Conservation (phyloP, 2,113 vertebrate genomes). For the Nanorana parkeri region DNA sequence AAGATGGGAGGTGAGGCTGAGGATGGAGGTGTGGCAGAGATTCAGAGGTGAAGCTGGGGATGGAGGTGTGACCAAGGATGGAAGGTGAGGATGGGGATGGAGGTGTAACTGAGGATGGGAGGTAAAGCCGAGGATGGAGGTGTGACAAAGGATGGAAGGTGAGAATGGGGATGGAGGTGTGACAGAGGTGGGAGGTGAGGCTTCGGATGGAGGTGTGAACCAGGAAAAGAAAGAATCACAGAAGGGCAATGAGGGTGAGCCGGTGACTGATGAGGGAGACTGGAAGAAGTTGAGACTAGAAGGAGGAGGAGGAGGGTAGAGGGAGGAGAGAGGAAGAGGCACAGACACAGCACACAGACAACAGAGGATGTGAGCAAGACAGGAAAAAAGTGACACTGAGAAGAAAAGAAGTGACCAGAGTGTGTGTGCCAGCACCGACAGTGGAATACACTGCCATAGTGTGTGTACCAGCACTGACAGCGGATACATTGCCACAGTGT, state of each 20-base stretch:
- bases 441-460: neutral
- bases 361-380: conserved; percentile 22
- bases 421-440: neutral
- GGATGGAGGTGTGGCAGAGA: neutral
- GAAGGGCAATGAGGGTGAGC: conserved; percentile 7
- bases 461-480: neutral
- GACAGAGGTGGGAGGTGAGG: neutral
- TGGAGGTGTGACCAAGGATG: neutral
- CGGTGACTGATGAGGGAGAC: conserved; percentile 24
- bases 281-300: conserved; percentile 31
- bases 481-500: too few species aligned
- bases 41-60: neutral
- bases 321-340: conserved; percentile 8
- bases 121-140: neutral
- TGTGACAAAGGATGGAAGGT: neutral
- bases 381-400: conserved; percentile 5
- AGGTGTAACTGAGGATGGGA: neutral
- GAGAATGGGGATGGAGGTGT: conserved; percentile 1
- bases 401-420: neutral
- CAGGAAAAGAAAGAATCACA: conserved; percentile 27
- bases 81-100: conserved; percentile 10
- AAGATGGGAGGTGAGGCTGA: conserved; percentile 8
- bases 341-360: conserved; percentile 1
- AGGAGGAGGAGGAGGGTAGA: conserved; percentile 8
- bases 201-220: conserved; percentile 18